Base-by-base conservation (phyloP, 2,797 vertebrate species). In the Rhinatrema bivittatum region DNA sequence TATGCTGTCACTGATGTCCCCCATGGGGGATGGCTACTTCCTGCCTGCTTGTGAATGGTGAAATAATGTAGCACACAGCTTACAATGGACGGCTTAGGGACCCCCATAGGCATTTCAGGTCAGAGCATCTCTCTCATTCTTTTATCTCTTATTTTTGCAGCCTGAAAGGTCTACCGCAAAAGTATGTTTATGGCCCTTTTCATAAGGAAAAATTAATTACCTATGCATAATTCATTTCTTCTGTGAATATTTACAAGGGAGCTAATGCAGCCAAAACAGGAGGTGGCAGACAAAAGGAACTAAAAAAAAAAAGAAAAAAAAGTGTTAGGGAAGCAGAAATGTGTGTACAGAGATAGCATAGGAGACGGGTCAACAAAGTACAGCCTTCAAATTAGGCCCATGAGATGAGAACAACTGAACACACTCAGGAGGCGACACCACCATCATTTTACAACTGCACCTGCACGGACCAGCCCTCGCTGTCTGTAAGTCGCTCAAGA, bases 191-290 rank as follows among this genome's bases (percentile, higher is more conserved):
- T 64, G 64, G 68, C 56, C 54, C 78, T 81, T 76, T 79, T 81
- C 73, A 78, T 76, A 73, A 76, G 73, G 63, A 59, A 77, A n/a
- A 81, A 77, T 76, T 78, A 79, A 78, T 73, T 74, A 75, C 72
- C 71, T 70, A 80, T 81, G 69, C 75, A 80, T 80, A 80, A 81
- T 80, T 79, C 75, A 80, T 81, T 71, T 76, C 75, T 72, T 80
- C 78, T 81, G 76, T 80, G 72, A 73, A 78, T 68, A 73, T 72
- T 3, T 5, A 13, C 61, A 40, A 33, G 56, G 60, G 60, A 61
- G 45, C 43, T 51, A 60, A 70, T 30, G 62, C 63, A 74, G 62
- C 64, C 42, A 4, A 51, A 49, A 15, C n/a, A n/a, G n/a, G n/a
- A n/a, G n/a, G n/a, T n/a, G n/a, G n/a, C n/a, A n/a, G n/a, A n/a